A percentile compares a stretch with the other conserved stretches of the same genome.
Conservation (phyloP, 2,888 invertebrate genomes). For the Octonoba sinensis region DNA sequence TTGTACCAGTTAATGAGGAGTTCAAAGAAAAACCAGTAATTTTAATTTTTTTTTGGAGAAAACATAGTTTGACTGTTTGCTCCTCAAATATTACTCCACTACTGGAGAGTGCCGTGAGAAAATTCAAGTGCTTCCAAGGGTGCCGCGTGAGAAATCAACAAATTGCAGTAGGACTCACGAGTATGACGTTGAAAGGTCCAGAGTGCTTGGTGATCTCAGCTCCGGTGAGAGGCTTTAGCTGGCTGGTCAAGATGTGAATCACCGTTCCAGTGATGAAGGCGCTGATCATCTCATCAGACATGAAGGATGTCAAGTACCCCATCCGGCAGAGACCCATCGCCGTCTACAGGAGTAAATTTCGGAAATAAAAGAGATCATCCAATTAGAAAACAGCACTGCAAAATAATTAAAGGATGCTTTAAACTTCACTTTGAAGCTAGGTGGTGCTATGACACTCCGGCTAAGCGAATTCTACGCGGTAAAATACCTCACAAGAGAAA, state of each 20-base stretch:
- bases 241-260: slow-evolving; percentile 64
- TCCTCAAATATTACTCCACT: no score
- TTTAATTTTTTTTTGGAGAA: no score
- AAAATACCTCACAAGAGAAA: no score
- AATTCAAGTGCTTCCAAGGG: no score
- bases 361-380: neutral
- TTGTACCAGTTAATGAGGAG: no score
- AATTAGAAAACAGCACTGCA: neutral
- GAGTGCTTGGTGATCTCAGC: slow-evolving; percentile 38
- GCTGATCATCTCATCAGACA: slow-evolving; percentile 65
- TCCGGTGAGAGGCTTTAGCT: slow-evolving; percentile 60
- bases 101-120: no score
- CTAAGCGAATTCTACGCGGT: no score
- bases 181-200: slow-evolving; percentile 57
- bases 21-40: no score
- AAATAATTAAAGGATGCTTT: neutral
- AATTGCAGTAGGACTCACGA: slow-evolving; percentile 38
- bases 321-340: slow-evolving; percentile 57
- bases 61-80: no score
- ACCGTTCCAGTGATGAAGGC: slow-evolving; percentile 64
- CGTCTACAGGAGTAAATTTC: slow-evolving; percentile 27
- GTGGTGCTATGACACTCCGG: no score
- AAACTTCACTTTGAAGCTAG: neutral
- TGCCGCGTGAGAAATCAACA: no score
- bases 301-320: slow-evolving; percentile 60